phyloP scores from a whole-genome alignment of 2,797 vertebrate genomes.

The Melopsittacus undulatus region DNA sequence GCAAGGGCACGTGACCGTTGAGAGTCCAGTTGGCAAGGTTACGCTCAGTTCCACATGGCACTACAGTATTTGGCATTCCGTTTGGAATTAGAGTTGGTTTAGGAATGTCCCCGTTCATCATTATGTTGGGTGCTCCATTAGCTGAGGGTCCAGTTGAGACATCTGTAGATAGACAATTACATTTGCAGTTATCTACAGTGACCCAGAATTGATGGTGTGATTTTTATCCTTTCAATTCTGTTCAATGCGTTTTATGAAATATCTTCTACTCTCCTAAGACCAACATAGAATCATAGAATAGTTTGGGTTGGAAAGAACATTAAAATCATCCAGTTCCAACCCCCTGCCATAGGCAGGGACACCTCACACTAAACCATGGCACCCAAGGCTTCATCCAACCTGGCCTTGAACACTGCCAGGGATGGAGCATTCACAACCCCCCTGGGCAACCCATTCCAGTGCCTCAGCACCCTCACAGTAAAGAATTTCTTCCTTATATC shows the following conservation, averaged over 20 bases:
- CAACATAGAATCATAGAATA: not conserved
- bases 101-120: slow-evolving; percentile 79
- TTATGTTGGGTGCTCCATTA: slow-evolving; percentile 78
- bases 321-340: too few species aligned
- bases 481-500: too few species aligned
- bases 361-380: too few species aligned
- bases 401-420: too few species aligned
- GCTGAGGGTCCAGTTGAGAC: slow-evolving; percentile 71
- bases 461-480: too few species aligned
- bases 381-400: too few species aligned
- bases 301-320: too few species aligned
- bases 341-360: too few species aligned
- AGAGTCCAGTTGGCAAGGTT: slow-evolving; percentile 79
- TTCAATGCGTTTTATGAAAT: not conserved
- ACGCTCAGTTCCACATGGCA: slow-evolving; percentile 81
- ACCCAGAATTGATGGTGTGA: fast-evolving
- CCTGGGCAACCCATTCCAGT: too few species aligned
- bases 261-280: not conserved
- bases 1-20: slow-evolving; percentile 85
- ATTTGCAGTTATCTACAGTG: not conserved
- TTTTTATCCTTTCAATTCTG: fast-evolving
- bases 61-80: slow-evolving; percentile 85
- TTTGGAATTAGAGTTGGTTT: slow-evolving; percentile 86
- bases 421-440: too few species aligned
- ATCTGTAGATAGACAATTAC: slow-evolving; percentile 67